phyloP scores from a whole-genome alignment of 2,797 vertebrate genomes.

The Heliangelus exortis region DNA sequence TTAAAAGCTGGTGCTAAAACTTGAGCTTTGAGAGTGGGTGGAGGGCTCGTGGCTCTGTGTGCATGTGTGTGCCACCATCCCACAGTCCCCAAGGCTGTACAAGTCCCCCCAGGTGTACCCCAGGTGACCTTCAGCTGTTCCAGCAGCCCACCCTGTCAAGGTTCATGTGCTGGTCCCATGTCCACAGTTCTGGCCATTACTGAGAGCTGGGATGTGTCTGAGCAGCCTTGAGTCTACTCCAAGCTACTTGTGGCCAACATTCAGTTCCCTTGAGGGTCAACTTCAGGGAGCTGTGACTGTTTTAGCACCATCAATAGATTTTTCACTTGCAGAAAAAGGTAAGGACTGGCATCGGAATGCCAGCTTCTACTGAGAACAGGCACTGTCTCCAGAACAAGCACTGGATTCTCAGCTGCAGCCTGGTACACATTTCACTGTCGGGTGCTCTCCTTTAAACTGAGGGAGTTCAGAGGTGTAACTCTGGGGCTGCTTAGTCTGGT shows the following conservation, averaged over 20 bases:
- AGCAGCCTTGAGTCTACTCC: background rate
- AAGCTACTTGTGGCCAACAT: background rate
- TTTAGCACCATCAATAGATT: background rate
- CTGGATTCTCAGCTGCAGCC: background rate
- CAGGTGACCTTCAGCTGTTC: background rate
- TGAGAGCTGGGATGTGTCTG: background rate
- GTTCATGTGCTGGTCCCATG: accelerated
- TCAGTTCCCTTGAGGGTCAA: background rate
- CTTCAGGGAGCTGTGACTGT: background rate
- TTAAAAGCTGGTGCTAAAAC: background rate
- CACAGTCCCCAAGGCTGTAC: background rate
- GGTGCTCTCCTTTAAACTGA: background rate
- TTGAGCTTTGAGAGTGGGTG: accelerated
- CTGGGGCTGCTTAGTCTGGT: background rate
- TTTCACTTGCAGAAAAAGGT: background rate
- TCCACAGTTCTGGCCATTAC: background rate
- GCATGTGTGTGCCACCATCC: background rate
- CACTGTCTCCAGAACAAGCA: accelerated
- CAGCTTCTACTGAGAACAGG: background rate
- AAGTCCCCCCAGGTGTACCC: background rate
- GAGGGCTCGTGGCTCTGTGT: background rate
- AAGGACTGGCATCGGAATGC: background rate
- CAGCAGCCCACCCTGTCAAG: background rate
- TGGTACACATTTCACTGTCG: accelerated
- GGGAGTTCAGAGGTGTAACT: background rate